phyloP scores from a whole-genome alignment of 2,113 vertebrate genomes.

The Arvicanthis niloticus region DNA sequence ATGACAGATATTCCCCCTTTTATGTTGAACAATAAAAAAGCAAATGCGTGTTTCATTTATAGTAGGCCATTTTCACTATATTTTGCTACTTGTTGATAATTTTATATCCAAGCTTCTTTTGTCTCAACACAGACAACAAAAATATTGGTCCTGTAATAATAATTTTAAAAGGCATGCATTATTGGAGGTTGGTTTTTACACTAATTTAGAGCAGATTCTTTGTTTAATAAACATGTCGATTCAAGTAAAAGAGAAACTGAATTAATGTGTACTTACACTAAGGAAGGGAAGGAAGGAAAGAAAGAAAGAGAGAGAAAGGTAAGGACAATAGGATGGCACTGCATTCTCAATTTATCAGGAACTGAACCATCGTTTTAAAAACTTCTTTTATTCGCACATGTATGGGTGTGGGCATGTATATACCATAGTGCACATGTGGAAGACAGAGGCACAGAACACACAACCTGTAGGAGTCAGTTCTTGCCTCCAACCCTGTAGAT shows the following conservation, averaged over 20 bases:
- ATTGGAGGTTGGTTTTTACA: constrained; percentile 52
- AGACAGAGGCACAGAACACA: background rate
- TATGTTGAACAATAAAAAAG: constrained; percentile 38
- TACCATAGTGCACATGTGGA: background rate
- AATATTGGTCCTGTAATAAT: constrained; percentile 40
- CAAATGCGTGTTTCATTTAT: constrained; percentile 57
- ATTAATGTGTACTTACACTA: constrained; percentile 8
- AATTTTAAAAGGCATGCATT: constrained; percentile 51
- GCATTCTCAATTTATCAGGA: background rate
- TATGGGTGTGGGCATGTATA: background rate
- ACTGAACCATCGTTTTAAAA: background rate
- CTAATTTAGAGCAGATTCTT: constrained; percentile 65
- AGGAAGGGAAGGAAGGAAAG: background rate
- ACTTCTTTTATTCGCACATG: background rate
- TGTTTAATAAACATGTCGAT: constrained; percentile 68
- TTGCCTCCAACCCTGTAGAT: background rate
- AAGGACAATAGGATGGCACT: background rate
- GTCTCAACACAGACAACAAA: constrained; percentile 64
- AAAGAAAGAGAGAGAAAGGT: background rate
- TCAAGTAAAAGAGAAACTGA: constrained; percentile 52
- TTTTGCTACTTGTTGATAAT: constrained; percentile 47
- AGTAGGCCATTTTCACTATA: constrained; percentile 23
- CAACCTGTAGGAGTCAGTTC: background rate
- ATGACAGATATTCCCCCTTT: constrained; percentile 55
- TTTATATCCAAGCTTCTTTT: constrained; percentile 62